Evolutionary conservation across 2,797 vertebrate species (phyloP).

Genomic region (Lutjanus campechanus): DNA sequence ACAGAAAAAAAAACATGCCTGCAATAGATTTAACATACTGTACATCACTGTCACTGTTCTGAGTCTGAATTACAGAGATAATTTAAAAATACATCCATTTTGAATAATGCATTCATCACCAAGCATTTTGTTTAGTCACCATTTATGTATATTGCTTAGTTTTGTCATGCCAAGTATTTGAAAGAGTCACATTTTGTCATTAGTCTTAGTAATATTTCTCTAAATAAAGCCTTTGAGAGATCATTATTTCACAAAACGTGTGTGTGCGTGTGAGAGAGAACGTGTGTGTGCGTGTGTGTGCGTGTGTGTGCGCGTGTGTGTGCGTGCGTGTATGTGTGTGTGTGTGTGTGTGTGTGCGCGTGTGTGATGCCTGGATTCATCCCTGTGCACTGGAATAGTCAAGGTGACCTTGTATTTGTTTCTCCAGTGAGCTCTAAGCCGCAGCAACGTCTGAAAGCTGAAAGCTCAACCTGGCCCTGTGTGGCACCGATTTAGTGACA

Average conservation of each 20-base stretch:
- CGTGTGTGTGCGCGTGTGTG: conserved; percentile 1
- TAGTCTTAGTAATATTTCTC: not conserved
- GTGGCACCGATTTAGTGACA: conserved; percentile 11
- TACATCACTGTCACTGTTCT: not conserved
- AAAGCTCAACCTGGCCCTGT: conserved; percentile 42
- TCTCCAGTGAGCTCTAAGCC: conserved; percentile 2
- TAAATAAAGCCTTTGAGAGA: not conserved
- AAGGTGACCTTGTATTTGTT: conserved; percentile 39
- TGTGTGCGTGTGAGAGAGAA: not conserved
- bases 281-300: not conserved
- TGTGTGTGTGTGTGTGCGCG: not conserved
- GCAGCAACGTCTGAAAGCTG: not conserved
- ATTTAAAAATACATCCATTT: not conserved
- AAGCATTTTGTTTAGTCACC: no score
- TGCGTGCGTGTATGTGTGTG: not conserved
- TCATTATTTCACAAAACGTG: not conserved
- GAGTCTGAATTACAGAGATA: not conserved
- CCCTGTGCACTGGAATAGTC: conserved; percentile 12
- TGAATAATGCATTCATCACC: not conserved
- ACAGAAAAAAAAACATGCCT: not conserved
- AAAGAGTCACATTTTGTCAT: not conserved
- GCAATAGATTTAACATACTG: not conserved
- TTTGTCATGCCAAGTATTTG: not conserved
- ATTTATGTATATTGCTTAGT: no score
- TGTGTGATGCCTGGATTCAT: not conserved